Evolutionary conservation across 2,113 vertebrate species (phyloP), one percentile per base, ranked within the genome.

Genomic region (Myotis davidii): DNA sequence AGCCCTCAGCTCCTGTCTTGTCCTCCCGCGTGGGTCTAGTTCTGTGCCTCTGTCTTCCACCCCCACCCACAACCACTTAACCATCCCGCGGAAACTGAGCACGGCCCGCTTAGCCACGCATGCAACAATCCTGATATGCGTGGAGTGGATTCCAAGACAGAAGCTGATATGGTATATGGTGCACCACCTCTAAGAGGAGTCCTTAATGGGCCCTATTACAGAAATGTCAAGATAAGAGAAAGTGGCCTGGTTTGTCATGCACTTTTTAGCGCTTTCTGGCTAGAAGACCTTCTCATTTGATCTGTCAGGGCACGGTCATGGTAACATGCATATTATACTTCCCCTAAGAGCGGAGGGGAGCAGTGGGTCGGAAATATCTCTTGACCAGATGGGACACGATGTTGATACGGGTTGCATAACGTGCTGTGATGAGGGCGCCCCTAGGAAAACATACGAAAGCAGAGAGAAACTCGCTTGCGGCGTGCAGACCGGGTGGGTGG

Each of bases 351-450:
- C 90, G 67, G 77, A 64, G 74, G 88, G 54, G 76, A 85, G 88
- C 97, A 95, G 18, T 97, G 96, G 94, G 69, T 96, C 94, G 96
- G 95, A 97, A 96, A 96, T 48, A 88, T n/a, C 48, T 94, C 85
- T 69, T 93, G 90, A 95, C 88, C 85, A 90, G 92, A 96, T 83
- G 90, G 94, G 90, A 92, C 42, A 0, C 82, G 94, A 94, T 94
- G 97, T 94, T 94, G 96, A 92, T 88, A 90, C 0, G 95, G 92
- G 78, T 92, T 96, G 85, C 9, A 18, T 94, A 94, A 90, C 92
- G 23, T 61, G 84, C 14, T 93, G 74, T 94, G 97, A 96, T 82
- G 85, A 95, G 72, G 50, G 3, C 50, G 85, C 97, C 96, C 88
- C 88, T 83, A 54, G 96, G 96, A 94, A 85, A 95, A 90, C 94